These are phyloP conservation scores for Drosophila sucinea DNA, from an alignment of 1,140 invertebrate genomes.

Conservation along the genomic window DNA sequence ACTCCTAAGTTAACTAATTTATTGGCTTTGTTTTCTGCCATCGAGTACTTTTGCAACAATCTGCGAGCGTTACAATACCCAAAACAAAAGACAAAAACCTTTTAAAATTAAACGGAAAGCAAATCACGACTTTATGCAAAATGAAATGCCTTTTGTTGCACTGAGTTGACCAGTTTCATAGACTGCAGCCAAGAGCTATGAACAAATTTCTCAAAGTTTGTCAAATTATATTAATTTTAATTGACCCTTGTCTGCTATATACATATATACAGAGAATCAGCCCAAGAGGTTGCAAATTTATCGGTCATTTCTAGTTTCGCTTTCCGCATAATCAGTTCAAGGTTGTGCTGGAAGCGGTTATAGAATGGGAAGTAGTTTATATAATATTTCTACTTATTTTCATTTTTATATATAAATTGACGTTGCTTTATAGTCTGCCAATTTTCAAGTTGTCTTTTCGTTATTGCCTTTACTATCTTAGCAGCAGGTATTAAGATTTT, in stretches of 20 bases:
- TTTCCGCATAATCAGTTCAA: not conserved
- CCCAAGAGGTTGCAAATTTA: conserved; percentile 5
- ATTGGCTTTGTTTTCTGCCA: conserved; percentile 55
- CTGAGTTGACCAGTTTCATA: not conserved
- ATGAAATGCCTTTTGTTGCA: conserved; percentile 29
- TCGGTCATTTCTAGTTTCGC: conserved; percentile 2
- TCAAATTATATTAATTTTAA: conserved; percentile 10
- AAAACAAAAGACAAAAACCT: conserved; percentile 35
- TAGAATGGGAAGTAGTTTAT: not conserved
- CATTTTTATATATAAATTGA: not conserved
- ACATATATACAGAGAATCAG: not conserved
- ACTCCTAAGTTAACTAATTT: conserved; percentile 49
- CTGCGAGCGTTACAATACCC: not conserved
- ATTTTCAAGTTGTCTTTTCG: not conserved
- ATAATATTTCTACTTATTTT: not conserved
- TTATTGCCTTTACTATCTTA: not conserved
- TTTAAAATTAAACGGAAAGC: conserved; percentile 32
- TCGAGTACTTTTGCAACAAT: conserved; percentile 39
- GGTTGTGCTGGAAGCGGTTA: not conserved
- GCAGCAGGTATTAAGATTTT: not conserved
- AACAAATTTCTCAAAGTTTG: conserved; percentile 13
- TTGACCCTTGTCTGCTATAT: not conserved
- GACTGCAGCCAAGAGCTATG: conserved; percentile 12
- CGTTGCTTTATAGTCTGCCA: not conserved
- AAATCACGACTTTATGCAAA: conserved; percentile 63